Evolutionary conservation across 2,113 vertebrate genomes (phyloP).

Genomic region (Bucco capensis): DNA sequence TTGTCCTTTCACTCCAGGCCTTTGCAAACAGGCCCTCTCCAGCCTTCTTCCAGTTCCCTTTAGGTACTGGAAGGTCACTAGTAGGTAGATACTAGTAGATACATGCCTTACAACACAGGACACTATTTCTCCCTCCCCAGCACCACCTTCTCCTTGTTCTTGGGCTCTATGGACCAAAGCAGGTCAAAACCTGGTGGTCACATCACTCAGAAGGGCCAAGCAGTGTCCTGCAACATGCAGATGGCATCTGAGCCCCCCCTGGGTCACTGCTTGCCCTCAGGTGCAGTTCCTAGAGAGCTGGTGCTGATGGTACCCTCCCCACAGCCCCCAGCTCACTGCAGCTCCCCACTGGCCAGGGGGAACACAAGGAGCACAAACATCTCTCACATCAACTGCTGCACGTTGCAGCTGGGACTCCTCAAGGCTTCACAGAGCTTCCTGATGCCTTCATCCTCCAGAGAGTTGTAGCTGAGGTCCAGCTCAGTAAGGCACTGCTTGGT

Average conservation of each 20-base stretch:
- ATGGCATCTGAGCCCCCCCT: not conserved
- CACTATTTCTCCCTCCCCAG: not conserved
- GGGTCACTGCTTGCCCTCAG: not conserved
- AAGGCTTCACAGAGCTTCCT: conserved; percentile 69
- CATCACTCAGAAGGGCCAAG: not conserved
- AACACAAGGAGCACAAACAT: not conserved
- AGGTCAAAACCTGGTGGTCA: not conserved
- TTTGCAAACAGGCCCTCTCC: too few relatives aligned
- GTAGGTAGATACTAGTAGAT: too few relatives aligned
- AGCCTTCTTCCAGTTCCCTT: too few relatives aligned
- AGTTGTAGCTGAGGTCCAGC: conserved; percentile 70
- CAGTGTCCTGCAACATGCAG: not conserved
- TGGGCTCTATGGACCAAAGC: not conserved
- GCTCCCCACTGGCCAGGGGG: not conserved
- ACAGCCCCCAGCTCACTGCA: not conserved
- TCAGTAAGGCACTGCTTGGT: conserved; percentile 56
- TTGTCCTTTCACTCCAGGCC: too few relatives aligned
- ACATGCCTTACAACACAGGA: not conserved
- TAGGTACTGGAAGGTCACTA: too few relatives aligned
- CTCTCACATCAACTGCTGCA: conserved; percentile 72
- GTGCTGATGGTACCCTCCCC: not conserved
- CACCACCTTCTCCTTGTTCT: not conserved
- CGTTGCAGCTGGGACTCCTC: conserved; percentile 47
- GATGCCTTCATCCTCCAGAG: conserved; percentile 59
- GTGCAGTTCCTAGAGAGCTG: not conserved